These are phyloP conservation scores for Hucho hucho DNA, from an alignment of 2,113 vertebrate species.

Conservation along the genomic window DNA sequence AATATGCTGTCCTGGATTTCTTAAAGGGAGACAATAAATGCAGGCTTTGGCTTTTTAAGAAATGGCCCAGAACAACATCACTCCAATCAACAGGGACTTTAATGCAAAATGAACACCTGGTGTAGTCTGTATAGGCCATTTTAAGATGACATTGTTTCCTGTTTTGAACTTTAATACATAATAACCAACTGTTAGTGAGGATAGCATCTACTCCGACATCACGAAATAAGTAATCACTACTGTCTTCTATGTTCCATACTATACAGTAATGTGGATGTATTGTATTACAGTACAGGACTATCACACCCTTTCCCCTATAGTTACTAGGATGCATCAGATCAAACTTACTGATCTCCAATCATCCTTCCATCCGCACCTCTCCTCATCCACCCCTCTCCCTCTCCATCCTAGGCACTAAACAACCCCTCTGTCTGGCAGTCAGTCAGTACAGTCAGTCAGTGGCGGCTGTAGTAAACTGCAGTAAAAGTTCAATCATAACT, in stretches of 20 bases:
- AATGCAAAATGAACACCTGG: conserved; percentile 24
- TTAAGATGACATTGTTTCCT: too few species aligned
- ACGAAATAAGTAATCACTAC: too few species aligned
- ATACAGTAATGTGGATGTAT: too few species aligned
- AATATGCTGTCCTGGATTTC: conserved; percentile 24
- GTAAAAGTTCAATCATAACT: conserved; percentile 25
- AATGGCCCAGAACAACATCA: conserved; percentile 28
- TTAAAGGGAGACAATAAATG: conserved; percentile 26
- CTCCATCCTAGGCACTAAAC: not conserved
- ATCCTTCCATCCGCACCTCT: not conserved
- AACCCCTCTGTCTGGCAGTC: not conserved
- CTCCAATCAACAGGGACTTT: conserved; percentile 13
- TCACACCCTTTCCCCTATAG: not conserved
- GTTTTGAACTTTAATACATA: too few species aligned
- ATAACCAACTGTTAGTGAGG: too few species aligned
- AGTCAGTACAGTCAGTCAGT: not conserved
- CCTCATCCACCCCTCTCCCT: not conserved
- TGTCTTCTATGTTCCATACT: too few species aligned
- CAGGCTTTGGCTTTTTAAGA: conserved; percentile 22
- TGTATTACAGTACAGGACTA: not conserved
- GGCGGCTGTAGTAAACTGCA: not conserved
- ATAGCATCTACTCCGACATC: too few species aligned
- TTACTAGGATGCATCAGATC: not conserved
- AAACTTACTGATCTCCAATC: not conserved
- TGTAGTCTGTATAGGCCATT: too few species aligned